A percentile compares a stretch with the other conserved stretches of the same genome.
Conservation (phyloP, 2,113 vertebrate species). For the Grammomys dolichurus region DNA sequence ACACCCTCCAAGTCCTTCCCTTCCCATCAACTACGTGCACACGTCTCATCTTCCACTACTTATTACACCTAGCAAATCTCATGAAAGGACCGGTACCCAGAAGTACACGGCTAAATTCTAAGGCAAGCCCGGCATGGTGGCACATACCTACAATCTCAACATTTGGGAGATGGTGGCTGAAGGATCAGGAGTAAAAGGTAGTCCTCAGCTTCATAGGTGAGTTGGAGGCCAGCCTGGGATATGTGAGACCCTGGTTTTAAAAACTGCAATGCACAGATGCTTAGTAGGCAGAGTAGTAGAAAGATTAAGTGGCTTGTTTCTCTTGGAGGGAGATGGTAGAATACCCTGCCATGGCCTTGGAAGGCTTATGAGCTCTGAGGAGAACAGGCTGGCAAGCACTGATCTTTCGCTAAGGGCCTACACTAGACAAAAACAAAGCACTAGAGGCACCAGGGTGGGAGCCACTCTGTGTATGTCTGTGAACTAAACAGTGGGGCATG, state of each 20-base stretch:
- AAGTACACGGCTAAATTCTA: background rate
- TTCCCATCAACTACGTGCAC: background rate
- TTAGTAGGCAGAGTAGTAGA: background rate
- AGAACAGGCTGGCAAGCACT: background rate
- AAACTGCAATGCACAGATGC: background rate
- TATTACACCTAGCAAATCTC: background rate
- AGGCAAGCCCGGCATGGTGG: background rate
- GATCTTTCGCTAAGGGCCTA: background rate
- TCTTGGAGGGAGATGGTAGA: background rate
- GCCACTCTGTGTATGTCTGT: background rate
- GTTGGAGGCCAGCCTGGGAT: background rate
- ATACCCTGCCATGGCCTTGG: background rate
- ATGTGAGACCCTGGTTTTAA: background rate
- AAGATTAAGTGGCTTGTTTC: background rate
- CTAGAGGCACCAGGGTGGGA: background rate
- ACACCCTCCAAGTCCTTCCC: background rate
- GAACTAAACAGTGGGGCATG: background rate
- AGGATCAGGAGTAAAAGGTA: background rate
- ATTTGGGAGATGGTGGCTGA: background rate
- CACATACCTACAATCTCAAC: background rate
- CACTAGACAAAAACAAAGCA: background rate
- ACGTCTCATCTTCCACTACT: background rate
- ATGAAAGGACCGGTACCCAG: background rate
- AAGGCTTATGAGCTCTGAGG: background rate
- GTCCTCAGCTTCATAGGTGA: background rate